A percentile compares a stretch with the other conserved stretches of the same genome.
Conservation (phyloP, 2,797 vertebrate species). For the Spea hammondii region DNA sequence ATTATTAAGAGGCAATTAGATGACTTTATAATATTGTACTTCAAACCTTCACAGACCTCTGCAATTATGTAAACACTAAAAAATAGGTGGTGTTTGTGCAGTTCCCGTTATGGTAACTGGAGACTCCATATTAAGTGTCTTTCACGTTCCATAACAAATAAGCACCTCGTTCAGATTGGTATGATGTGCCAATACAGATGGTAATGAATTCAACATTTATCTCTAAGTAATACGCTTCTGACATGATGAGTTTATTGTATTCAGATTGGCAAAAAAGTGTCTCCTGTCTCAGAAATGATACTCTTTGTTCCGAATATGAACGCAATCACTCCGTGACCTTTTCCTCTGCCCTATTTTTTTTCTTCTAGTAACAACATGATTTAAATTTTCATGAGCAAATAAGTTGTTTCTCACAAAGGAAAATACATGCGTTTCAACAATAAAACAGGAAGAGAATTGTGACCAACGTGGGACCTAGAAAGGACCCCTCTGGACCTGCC, state of each 20-base stretch:
- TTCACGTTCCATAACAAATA: neutral
- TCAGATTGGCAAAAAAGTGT: slow-evolving; percentile 29
- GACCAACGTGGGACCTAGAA: slow-evolving; percentile 62
- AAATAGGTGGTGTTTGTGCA: too few relatives aligned
- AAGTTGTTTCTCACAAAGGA: slow-evolving; percentile 65
- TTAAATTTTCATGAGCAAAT: slow-evolving; percentile 77
- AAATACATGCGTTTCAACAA: slow-evolving; percentile 52
- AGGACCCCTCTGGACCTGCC: slow-evolving; percentile 72
- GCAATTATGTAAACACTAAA: too few relatives aligned
- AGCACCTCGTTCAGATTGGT: neutral
- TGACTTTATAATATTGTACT: too few relatives aligned
- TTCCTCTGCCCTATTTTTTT: slow-evolving; percentile 51
- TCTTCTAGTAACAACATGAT: slow-evolving; percentile 65
- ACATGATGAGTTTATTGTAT: slow-evolving; percentile 18
- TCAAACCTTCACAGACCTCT: too few relatives aligned
- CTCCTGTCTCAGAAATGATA: slow-evolving; percentile 23
- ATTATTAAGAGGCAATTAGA: too few relatives aligned
- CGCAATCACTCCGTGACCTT: slow-evolving; percentile 55
- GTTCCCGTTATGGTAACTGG: neutral
- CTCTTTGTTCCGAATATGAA: slow-evolving; percentile 47
- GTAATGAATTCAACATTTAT: slow-evolving; percentile 39
- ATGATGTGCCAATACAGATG: neutral
- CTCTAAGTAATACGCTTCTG: slow-evolving; percentile 10
- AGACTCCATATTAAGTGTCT: neutral
- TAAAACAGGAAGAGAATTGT: slow-evolving; percentile 57